Evolutionary conservation across 2,797 vertebrate genomes (phyloP), one percentile per base, ranked within the genome.

Genomic region (Spea hammondii): DNA sequence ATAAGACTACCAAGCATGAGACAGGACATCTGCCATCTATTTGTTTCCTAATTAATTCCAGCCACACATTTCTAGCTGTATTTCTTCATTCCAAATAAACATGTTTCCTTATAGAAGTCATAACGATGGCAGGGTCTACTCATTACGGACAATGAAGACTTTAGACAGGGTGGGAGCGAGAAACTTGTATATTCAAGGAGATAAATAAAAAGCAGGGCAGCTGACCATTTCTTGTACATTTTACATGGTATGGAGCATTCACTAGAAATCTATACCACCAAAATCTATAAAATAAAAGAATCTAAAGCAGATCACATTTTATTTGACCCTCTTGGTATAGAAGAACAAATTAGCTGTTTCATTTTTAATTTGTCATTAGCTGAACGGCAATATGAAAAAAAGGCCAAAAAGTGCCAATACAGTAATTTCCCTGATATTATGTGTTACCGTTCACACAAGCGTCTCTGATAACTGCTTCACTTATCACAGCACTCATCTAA

Each of bases 21-120:
- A 82, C 65, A 65, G 70, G 74, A 77, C 79, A 82, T 82, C 79
- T 82, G 79, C 79, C 79, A 77, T 82, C 73, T 82, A 77, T 82
- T 82, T 82, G 64, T 77, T 62, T 65, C 79, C 65, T 82, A 77
- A 82, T 77, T 82, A 51, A 77, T 77, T 82, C 79, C 74, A 77
- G 79, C 54, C 70, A 69, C 57, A 55, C 70, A 74, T 69, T 82
- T 73, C 62, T 62, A 53, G 53, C 60, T 48, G 77, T 68, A 77
- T 77, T 81, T 77, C 74, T 81, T 68, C 74, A 72, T 81, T 32
- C 49, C 51, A 49, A 62, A 76, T 51, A 76, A 81, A 81, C 64
- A 72, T 53, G 67, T 62, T 32, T 68, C 48, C 55, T 68, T 69
- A 70, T 64, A 69, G 79, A 49, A 62, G 49, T 77, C 55, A 77